phyloP scores from a whole-genome alignment of 2,888 invertebrate genomes.

The Phortica okadai region DNA sequence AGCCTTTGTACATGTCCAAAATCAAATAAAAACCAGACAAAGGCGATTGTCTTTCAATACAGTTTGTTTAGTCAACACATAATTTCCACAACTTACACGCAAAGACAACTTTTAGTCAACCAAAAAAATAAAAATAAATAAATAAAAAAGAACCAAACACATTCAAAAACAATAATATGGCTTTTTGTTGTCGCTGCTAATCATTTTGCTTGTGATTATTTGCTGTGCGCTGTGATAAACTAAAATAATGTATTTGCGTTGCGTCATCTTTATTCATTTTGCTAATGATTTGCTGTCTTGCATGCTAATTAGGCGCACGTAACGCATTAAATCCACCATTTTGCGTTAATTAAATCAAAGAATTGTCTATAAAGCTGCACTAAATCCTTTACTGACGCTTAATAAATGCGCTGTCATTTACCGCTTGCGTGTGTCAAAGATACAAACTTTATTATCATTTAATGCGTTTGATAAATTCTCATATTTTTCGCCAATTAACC shows the following conservation, averaged over 20 bases:
- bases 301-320: conserved; percentile 4
- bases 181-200: not conserved
- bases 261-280: not conserved
- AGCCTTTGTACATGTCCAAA: not conserved
- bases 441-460: not conserved
- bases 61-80: not conserved
- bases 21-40: conserved; percentile 11
- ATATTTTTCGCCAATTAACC: no score
- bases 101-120: no score
- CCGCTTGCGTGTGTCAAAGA: not conserved
- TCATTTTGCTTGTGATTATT: not conserved
- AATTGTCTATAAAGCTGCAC: not conserved
- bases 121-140: no score
- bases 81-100: no score
- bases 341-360: not conserved
- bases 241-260: not conserved
- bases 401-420: no score
- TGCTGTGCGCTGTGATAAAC: not conserved
- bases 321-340: not conserved
- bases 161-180: not conserved
- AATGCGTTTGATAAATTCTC: no score
- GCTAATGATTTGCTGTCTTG: not conserved
- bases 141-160: not conserved
- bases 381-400: not conserved
- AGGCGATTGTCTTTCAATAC: conserved; percentile 1